phyloP scores from a whole-genome alignment of 2,797 vertebrate genomes.

The Neoniphon sammara region DNA sequence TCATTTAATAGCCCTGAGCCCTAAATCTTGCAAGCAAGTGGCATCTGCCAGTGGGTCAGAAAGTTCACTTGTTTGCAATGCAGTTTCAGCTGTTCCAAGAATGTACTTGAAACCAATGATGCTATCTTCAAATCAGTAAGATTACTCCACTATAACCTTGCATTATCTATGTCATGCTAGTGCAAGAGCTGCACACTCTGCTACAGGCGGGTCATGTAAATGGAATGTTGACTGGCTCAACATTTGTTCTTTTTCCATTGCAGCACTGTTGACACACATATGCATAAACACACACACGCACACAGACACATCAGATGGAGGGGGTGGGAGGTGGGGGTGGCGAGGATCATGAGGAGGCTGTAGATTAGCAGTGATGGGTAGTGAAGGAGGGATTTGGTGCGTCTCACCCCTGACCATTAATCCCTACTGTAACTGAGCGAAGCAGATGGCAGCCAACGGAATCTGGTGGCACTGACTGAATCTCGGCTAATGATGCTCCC shows the following conservation, averaged over 20 bases:
- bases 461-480: conserved; percentile 76
- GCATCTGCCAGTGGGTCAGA: too few species aligned
- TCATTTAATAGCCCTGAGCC: too few species aligned
- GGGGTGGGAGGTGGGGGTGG: conserved; percentile 26
- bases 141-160: too few species aligned
- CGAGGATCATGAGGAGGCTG: conserved; percentile 53
- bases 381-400: conserved; percentile 43
- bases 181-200: not conserved
- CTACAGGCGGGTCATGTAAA: not conserved
- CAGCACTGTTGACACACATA: not conserved
- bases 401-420: conserved; percentile 72
- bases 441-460: conserved; percentile 77
- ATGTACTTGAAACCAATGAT: too few species aligned
- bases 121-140: too few species aligned
- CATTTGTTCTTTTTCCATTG: not conserved
- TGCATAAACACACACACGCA: conserved; percentile 29
- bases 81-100: too few species aligned
- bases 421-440: conserved; percentile 72
- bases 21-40: too few species aligned
- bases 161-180: not conserved
- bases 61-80: too few species aligned
- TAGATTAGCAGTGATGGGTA: conserved; percentile 65
- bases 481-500: conserved; percentile 77
- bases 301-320: conserved; percentile 40
- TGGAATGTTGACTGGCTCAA: not conserved